Evolutionary conservation across 2,113 vertebrate species (phyloP), one percentile per base, ranked within the genome.

Genomic region (Pantherophis guttatus): DNA sequence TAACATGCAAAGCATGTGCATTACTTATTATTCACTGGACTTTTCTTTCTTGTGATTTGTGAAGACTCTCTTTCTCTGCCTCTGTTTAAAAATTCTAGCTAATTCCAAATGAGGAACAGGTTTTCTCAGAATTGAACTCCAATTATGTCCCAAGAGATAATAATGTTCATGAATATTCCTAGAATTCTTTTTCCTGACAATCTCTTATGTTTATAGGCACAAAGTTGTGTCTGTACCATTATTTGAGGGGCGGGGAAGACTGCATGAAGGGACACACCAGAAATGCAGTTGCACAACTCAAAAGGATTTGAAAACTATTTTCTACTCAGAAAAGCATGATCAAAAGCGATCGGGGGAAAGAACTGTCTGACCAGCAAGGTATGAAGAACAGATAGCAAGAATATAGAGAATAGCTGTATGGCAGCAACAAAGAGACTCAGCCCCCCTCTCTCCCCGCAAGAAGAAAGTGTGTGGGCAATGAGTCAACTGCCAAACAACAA

Each of bases 371-470:
- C 62, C 29, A 70, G 59, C 59, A 62, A 62, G 24, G 24, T 62
- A 62, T 62, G 7, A 26, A 62, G 59, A 62, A n/a, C 29, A 70
- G 11, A n/a, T 70, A 12, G 29, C 29, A 70, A 15, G 62, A 15
- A 70, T 70, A 15, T 70, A n/a, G 29, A 70, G 29, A 70, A 70
- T 29, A 70, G 29, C 11, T 70, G 12, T 70, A 70, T 70, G 62
- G 5, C 29, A 70, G 29, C 12, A 70, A n/a, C 62, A 70, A 70
- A 70, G 29, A 12, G 29, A 70, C 2, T 70, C 62, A 70, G 11
- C 5, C 1, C 0, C 62, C 62, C 2, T 1, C 58, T 0, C 29
- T 15, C 29, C 62, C 29, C 0, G 0, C 62, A 70, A 12, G 26
- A 70, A 15, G 4, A 70, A 70, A n/a, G 5, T 70, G 26, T 70